These are phyloP conservation scores for Nipponacmea schrenckii DNA, from an alignment of 2,888 invertebrate species.

Conservation along the genomic window DNA sequence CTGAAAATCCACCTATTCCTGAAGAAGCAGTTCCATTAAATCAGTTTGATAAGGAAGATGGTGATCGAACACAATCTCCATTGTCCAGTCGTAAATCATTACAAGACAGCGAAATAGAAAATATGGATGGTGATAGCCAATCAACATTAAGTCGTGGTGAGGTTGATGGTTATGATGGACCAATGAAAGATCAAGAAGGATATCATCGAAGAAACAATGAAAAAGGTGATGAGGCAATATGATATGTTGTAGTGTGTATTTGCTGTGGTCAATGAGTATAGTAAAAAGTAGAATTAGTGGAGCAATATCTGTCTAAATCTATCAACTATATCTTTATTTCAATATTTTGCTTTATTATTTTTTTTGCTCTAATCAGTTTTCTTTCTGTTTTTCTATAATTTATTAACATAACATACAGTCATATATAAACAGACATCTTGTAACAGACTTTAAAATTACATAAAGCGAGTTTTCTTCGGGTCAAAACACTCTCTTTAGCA, in stretches of 20 bases:
- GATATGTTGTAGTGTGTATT: not conserved
- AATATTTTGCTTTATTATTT: too few species aligned
- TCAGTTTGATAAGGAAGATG: conserved; percentile 40
- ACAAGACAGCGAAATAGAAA: conserved; percentile 15
- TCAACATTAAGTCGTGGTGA: conserved; percentile 29
- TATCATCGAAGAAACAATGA: not conserved
- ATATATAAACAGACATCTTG: too few species aligned
- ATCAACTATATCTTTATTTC: not conserved
- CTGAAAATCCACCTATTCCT: conserved; percentile 52
- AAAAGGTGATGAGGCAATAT: not conserved
- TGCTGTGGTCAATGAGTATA: not conserved
- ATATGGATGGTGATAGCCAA: conserved; percentile 21
- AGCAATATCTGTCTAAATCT: not conserved
- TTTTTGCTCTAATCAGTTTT: too few species aligned
- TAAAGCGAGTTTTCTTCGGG: too few species aligned
- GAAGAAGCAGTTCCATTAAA: conserved; percentile 54
- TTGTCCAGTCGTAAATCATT: conserved; percentile 3
- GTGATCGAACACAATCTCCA: conserved; percentile 18
- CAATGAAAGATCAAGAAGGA: conserved; percentile 1
- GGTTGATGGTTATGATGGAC: conserved; percentile 14
- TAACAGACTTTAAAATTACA: too few species aligned
- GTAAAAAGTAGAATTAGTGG: not conserved
- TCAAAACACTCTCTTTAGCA: too few species aligned
- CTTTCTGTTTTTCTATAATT: too few species aligned
- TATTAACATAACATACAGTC: too few species aligned